Evolutionary conservation across 2,113 vertebrate genomes (phyloP), one percentile per base, ranked within the genome.

Genomic region (Laticauda laticaudata): DNA sequence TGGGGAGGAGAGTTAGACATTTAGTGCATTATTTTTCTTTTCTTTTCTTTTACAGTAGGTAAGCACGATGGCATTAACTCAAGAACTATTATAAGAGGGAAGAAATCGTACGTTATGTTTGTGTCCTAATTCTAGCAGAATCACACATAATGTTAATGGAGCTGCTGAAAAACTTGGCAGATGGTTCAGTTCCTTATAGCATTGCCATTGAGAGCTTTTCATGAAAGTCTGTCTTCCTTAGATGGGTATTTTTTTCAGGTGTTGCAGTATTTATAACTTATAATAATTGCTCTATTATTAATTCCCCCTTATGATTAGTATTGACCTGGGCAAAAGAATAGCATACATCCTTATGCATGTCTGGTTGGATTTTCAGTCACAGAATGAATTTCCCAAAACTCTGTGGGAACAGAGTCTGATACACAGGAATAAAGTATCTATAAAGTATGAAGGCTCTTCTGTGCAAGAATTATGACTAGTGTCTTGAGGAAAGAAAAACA

Each of bases 61-160:
- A 29, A 92, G 29, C 10, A 45, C 43, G n/a, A 14, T 55, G 54
- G 64, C 90, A 23, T 92, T 29, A 86, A 86, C 24, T 85, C 90
- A 85, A 64, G 69, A 93, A 75, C 91, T 94, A 48, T 21, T 51
- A 87, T 64, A 81, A 93, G 59, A 18, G 34, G 39, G 2, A 94
- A 75, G 51, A 43, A 92, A 93, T 56, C 88, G 45, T 2, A 0
- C 18, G 90, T 51, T 0, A 54, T 51, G 15, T 4, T 0, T 1
- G 92, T 18, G 91, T 18, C 89, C 91, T 39, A 2, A 9, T 54
- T 39, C 0, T 94, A 90, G 87, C 93, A 89, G 85, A 93, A 18
- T 21, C 56, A 20, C 1, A 55, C 69, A 88, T 88, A 69, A 51
- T 90, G 90, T 81, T 91, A 48, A 64, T 4, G 92, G 56, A 55